Percentiles rank a stretch among this genome's conserved stretches.
phyloP scores from a whole-genome alignment of 2,113 vertebrate genomes.

The Nannospalax galili region DNA sequence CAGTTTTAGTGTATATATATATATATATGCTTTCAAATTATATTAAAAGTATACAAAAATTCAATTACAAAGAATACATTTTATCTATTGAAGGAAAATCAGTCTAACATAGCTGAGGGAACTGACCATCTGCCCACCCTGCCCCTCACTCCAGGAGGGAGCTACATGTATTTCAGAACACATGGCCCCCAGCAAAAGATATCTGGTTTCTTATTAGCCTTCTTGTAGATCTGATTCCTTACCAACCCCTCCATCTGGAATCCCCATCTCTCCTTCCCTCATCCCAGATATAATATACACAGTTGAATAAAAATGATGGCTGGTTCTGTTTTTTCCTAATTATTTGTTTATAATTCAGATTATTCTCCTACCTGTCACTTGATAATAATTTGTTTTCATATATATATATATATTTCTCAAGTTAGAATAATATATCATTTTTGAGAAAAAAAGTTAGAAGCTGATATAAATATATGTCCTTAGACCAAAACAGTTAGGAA shows the following conservation, averaged over 20 bases:
- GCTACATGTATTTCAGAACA: too few relatives aligned
- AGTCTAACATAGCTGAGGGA: too few relatives aligned
- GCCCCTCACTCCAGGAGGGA: too few relatives aligned
- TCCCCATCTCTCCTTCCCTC: too few relatives aligned
- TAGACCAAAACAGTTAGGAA: background rate
- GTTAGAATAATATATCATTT: background rate
- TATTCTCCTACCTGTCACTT: background rate
- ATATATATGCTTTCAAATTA: background rate
- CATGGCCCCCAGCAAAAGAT: too few relatives aligned
- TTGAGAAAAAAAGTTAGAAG: background rate
- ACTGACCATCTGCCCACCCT: too few relatives aligned
- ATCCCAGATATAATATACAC: too few relatives aligned
- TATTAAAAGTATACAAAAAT: background rate
- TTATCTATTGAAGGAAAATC: background rate
- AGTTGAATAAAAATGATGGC: constrained; percentile 12
- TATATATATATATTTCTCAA: background rate
- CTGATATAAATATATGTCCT: background rate
- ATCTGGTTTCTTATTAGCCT: too few relatives aligned
- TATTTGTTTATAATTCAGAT: background rate
- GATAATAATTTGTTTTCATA: background rate
- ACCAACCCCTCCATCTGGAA: too few relatives aligned
- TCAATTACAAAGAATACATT: background rate
- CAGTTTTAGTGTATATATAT: background rate
- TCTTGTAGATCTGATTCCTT: too few relatives aligned
- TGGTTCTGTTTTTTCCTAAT: background rate